Base-by-base conservation (phyloP, 1,140 invertebrate genomes). In the Drosophila tani region DNA sequence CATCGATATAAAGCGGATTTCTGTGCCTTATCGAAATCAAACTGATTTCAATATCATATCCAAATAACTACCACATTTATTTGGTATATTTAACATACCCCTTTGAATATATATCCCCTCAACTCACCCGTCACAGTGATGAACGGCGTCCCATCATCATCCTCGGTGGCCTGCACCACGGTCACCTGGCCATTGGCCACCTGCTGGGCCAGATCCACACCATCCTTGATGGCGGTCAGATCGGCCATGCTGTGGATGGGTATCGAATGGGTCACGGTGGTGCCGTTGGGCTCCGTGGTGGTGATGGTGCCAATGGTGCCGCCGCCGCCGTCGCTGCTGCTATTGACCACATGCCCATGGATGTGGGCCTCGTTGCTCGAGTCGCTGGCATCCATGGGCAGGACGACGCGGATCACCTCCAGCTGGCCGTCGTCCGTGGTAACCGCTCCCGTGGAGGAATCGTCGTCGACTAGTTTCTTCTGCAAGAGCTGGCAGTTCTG, bases 91-190 rank as follows among this genome's bases (percentile, higher is more conserved):
- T 3, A 38, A 9, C 1, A 35, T 1, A 35, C 5, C 1, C 14
- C 8, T 5, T 8, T 5, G 2, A 19, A 7, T 8, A 38, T 8
- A 55, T 55, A 5, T 55, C 21, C 32, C 0, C 19, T 5, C n/a
- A 17, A 88, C 85, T 91, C 62, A 92, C 92, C 92, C 4, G 91
- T 92, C 7, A 92, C 91, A 1, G 92, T 92, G 2, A 92, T 92
- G 41, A 80, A 92, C 0, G 90, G 91, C 24, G 85, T 90, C 32
- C 90, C 87, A 3, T 91, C 82, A 12, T 92, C 87, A 38, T 81
- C 81, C 29, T 92, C 87, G 21, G 58, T 50, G 29, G 90, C 27
- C 75, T 92, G 91, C 49, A 92, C 80, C 58, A 92, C 82, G 5
- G 92, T 91, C 51, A 92, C 76, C 45, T 92, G 91, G 1, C 84